These are phyloP conservation scores for Xanthia icteritia DNA, from an alignment of 2,888 invertebrate genomes.

Conservation along the genomic window DNA sequence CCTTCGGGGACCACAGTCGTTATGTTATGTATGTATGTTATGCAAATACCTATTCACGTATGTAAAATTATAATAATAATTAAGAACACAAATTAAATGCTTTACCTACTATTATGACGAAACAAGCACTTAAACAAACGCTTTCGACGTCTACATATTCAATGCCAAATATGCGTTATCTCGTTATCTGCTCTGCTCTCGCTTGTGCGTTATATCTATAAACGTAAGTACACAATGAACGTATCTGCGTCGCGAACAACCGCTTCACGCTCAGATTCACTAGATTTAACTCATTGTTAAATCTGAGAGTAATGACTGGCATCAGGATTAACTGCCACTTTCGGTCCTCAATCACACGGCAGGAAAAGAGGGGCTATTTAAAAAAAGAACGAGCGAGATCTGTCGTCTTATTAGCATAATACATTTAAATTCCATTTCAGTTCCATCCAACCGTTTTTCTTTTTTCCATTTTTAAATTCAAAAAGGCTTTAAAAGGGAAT, in stretches of 20 bases:
- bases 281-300: slow-evolving; percentile 63
- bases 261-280: slow-evolving; percentile 59
- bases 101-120: not conserved
- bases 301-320: slow-evolving; percentile 53
- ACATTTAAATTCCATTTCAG: slow-evolving; percentile 10
- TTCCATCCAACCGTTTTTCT: not conserved
- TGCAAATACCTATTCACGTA: not conserved
- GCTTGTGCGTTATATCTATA: no score
- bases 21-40: not conserved
- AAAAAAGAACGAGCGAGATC: slow-evolving; percentile 10
- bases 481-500: no score
- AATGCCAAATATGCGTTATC: slow-evolving; percentile 19
- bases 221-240: not conserved
- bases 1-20: no score
- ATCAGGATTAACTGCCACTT: slow-evolving; percentile 29
- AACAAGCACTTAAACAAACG: slow-evolving; percentile 4
- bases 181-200: no score
- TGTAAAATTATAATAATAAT: not conserved
- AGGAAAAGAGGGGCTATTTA: slow-evolving; percentile 1
- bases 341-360: slow-evolving; percentile 11
- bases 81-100: not conserved
- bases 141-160: not conserved
- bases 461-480: not conserved
- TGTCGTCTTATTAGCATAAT: not conserved
- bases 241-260: slow-evolving; percentile 37